These are phyloP conservation scores for Hippoglossus hippoglossus DNA, from an alignment of 2,797 vertebrate species.

Conservation along the genomic window DNA sequence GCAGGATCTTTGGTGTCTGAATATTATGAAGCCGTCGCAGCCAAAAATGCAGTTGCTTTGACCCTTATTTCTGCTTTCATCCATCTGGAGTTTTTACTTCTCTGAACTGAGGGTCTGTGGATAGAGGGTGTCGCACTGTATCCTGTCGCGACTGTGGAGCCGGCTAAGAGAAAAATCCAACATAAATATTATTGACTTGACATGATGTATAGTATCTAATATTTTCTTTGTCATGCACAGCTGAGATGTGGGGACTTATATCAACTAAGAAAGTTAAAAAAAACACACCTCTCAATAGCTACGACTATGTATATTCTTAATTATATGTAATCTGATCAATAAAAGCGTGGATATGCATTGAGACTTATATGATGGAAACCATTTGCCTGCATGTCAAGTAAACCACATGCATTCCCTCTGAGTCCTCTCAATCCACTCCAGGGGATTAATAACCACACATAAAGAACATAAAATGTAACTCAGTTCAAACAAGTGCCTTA, in stretches of 20 bases:
- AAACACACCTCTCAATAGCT: constrained; percentile 1
- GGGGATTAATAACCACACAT: constrained; percentile 49
- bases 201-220: not conserved
- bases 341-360: constrained; percentile 10
- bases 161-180: not conserved
- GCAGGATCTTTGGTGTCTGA: constrained; percentile 21
- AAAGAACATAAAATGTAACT: constrained; percentile 47
- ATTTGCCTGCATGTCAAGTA: constrained; percentile 28
- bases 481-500: constrained; percentile 52
- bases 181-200: not conserved
- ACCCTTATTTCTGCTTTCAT: constrained; percentile 17
- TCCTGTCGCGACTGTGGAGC: not conserved
- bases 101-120: constrained; percentile 5
- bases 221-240: not conserved
- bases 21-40: constrained; percentile 32
- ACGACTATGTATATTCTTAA: not conserved
- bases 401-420: constrained; percentile 46
- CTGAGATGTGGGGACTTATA: not conserved
- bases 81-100: not conserved
- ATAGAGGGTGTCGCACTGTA: not conserved
- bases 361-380: constrained; percentile 21
- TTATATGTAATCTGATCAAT: constrained; percentile 12
- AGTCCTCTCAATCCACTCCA: constrained; percentile 37
- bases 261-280: not conserved
- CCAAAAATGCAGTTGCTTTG: constrained; percentile 21